A percentile compares a stretch with the other conserved stretches of the same genome.
Evolutionary conservation across 2,888 invertebrate species (phyloP).

Genomic region (Drosophila falleni): DNA sequence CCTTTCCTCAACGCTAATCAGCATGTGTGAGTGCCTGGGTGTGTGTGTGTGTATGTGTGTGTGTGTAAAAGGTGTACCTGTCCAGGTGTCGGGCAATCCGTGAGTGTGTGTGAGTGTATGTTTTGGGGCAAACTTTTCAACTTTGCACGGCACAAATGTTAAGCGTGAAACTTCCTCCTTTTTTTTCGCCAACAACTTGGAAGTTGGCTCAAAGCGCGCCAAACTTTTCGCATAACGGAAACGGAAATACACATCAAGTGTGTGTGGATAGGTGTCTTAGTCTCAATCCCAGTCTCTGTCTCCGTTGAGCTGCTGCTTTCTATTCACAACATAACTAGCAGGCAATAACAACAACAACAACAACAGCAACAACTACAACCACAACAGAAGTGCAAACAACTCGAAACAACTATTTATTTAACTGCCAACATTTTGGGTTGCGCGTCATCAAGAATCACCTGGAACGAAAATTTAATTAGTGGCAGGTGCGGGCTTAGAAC

Average conservation of each 20-base stretch:
- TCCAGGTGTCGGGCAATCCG: slow-evolving; percentile 55
- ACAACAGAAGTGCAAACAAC: slow-evolving; percentile 36
- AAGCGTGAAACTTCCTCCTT: slow-evolving; percentile 68
- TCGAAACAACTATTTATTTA: slow-evolving; percentile 72
- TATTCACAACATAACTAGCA: slow-evolving; percentile 48
- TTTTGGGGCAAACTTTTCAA: slow-evolving; percentile 70
- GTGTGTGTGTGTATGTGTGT: slow-evolving; percentile 3
- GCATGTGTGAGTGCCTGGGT: slow-evolving; percentile 26
- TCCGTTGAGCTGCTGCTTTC: slow-evolving; percentile 22
- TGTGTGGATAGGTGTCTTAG: slow-evolving; percentile 68
- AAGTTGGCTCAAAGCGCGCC: slow-evolving; percentile 51
- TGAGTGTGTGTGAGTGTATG: slow-evolving; percentile 27
- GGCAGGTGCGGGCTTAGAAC: slow-evolving; percentile 47
- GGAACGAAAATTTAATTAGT: slow-evolving; percentile 64
- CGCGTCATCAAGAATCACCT: slow-evolving; percentile 60
- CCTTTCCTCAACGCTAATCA: slow-evolving; percentile 65
- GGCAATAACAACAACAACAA: slow-evolving; percentile 19
- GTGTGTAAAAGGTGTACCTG: slow-evolving; percentile 19
- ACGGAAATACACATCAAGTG: slow-evolving; percentile 79
- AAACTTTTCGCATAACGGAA: slow-evolving; percentile 81
- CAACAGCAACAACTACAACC: slow-evolving; percentile 31
- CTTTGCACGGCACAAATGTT: slow-evolving; percentile 72
- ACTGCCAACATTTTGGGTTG: slow-evolving; percentile 58
- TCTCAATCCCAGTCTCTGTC: slow-evolving; percentile 16
- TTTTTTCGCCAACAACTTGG: slow-evolving; percentile 43